Evolutionary conservation across 1,140 invertebrate genomes (phyloP).

Genomic region (Dendrolimus punctatus): DNA sequence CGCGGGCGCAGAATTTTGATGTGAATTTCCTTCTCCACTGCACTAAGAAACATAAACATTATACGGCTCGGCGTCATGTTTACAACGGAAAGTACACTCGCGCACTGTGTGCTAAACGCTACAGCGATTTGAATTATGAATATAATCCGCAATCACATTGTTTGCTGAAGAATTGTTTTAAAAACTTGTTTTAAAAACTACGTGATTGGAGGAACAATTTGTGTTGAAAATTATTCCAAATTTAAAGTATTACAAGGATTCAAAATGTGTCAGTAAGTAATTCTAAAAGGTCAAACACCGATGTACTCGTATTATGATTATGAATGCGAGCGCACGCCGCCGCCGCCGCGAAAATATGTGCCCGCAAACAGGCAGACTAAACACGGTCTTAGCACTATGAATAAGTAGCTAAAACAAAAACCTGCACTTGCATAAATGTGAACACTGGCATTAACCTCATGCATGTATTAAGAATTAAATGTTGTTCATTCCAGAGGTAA

Average conservation of each 20-base stretch:
- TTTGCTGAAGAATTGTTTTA: conserved; percentile 28
- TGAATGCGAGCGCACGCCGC: conserved; percentile 63
- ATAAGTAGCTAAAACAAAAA: conserved; percentile 36
- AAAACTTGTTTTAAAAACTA: conserved; percentile 22
- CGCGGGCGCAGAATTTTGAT: conserved; percentile 61
- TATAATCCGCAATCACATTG: conserved; percentile 32
- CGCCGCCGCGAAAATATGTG: conserved; percentile 52
- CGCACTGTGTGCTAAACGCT: conserved; percentile 45
- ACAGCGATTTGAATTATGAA: conserved; percentile 58
- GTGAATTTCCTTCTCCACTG: conserved; percentile 57
- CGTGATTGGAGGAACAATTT: conserved; percentile 27
- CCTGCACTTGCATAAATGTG: conserved; percentile 31
- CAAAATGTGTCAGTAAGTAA: conserved; percentile 48
- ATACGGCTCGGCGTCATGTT: conserved; percentile 54
- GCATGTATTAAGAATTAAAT: conserved; percentile 6
- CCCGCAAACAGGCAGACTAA: conserved; percentile 47
- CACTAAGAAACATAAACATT: conserved; percentile 62
- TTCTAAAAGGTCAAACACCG: conserved; percentile 54
- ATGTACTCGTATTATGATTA: conserved; percentile 26
- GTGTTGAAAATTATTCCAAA: conserved; percentile 10
- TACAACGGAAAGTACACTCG: conserved; percentile 62
- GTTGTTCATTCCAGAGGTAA: no score
- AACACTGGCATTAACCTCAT: conserved; percentile 15
- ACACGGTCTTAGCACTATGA: conserved; percentile 42
- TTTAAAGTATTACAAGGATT: conserved; percentile 13